These are phyloP conservation scores for Phocoena sinus DNA, from an alignment of 2,113 vertebrate genomes.

Conservation along the genomic window DNA sequence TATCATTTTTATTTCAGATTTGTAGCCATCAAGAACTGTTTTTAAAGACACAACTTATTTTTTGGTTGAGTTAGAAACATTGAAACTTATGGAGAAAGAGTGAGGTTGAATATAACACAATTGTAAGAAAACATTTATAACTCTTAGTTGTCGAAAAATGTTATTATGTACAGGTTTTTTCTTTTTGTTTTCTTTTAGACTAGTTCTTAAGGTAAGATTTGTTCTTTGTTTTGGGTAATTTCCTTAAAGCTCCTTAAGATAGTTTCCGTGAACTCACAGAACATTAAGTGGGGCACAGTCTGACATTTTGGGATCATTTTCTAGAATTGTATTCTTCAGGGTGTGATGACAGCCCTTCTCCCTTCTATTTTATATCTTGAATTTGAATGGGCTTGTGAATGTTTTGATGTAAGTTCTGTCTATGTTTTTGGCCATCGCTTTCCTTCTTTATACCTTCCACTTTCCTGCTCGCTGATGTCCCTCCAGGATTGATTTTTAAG, in stretches of 20 bases:
- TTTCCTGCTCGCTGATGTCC: not conserved
- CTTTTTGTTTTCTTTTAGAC: not conserved
- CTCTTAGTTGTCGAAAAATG: not conserved
- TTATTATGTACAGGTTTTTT: not conserved
- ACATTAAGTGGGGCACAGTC: not conserved
- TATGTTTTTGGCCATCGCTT: not conserved
- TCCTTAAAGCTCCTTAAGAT: not conserved
- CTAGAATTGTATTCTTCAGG: not conserved
- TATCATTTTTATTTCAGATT: not conserved
- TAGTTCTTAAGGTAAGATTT: not conserved
- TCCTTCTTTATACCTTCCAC: not conserved
- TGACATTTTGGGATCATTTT: not conserved
- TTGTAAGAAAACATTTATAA: not conserved
- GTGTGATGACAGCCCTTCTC: not conserved
- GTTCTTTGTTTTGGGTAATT: not conserved
- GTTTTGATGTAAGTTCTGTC: not conserved
- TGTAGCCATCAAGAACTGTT: not conserved
- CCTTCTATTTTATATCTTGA: not conserved
- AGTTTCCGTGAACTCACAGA: conserved; percentile 45
- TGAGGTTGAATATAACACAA: not conserved
- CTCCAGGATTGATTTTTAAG: not conserved
- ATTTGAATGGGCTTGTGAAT: not conserved
- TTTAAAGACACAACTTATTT: not conserved
- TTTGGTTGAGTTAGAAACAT: not conserved
- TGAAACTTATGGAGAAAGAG: not conserved